phyloP scores from a whole-genome alignment of 2,797 vertebrate genomes.

The Antennarius maculatus region DNA sequence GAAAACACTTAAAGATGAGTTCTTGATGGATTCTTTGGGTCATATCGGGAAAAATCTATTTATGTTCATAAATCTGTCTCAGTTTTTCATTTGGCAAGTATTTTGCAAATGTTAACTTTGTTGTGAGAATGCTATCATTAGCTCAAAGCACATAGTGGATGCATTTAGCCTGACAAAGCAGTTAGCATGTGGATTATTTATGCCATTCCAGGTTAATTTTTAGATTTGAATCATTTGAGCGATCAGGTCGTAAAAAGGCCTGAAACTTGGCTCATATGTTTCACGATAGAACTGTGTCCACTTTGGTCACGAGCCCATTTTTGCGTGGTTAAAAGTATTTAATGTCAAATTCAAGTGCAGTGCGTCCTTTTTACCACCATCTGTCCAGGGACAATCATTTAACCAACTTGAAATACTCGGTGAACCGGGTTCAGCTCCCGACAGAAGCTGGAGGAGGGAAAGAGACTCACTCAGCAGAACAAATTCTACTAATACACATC shows the following conservation, averaged over 20 bases:
- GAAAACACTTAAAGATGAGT: too few relatives aligned
- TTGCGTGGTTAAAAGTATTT: slow-evolving; percentile 30
- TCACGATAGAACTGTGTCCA: not conserved
- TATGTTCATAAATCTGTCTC: too few relatives aligned
- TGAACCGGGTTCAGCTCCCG: slow-evolving; percentile 58
- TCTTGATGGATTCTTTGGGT: too few relatives aligned
- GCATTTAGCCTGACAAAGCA: too few relatives aligned
- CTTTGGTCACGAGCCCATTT: slow-evolving; percentile 11
- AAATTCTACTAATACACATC: slow-evolving; percentile 68
- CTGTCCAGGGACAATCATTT: slow-evolving; percentile 62
- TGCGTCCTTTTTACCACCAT: slow-evolving; percentile 27
- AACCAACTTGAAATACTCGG: slow-evolving; percentile 65
- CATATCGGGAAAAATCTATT: too few relatives aligned
- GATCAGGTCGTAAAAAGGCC: not conserved
- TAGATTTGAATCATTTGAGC: not conserved
- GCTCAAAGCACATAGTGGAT: not conserved
- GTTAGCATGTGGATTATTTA: not conserved
- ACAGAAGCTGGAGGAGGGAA: slow-evolving; percentile 42
- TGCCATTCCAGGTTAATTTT: not conserved
- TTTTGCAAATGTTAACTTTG: too few relatives aligned
- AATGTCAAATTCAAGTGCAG: slow-evolving; percentile 33
- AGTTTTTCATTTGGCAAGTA: too few relatives aligned
- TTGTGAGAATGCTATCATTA: too few relatives aligned
- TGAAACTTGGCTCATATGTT: slow-evolving; percentile 7
- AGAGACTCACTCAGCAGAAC: slow-evolving; percentile 63